Evolutionary conservation across 2,113 vertebrate genomes (phyloP), one percentile per base, ranked within the genome.

Genomic region (Phalacrocorax pelagicus): DNA sequence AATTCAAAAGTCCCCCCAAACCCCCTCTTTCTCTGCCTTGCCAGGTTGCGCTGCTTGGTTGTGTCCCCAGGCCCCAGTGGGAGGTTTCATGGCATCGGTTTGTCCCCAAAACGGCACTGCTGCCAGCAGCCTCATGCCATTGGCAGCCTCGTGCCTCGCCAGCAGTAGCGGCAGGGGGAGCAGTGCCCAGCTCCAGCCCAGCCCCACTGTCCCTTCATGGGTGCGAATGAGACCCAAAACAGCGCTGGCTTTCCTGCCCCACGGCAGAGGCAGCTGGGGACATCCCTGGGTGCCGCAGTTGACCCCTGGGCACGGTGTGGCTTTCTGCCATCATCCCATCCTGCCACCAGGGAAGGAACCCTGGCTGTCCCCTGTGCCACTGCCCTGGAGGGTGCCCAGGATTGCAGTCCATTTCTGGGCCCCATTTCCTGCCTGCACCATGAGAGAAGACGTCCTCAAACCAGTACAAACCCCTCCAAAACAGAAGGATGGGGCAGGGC

Each of bases 181-280:
- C 0, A 0, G 47, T 67, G 57, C 38, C 67, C 62, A n/a, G 26
- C 14, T 67, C 38, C 29, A n/a, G 42, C 65, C 47, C 6, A 9
- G 42, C 10, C 14, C 47, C 11, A 3, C 22, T 47, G 55, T 13
- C 18, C 51, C 61, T 58, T 21, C 8, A 0, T 4, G 23, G 8
- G 32, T 3, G 1, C 0, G 13, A 32, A 10, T 20, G 4, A 90
- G 47, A 9, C 54, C 78, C 78, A 66, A 9, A 58, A 23, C 0
- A 1, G 49, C 5, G 3, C 5, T 2, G 2, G 7, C n/a, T 69
- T 71, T 36, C 57, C 20, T 2, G 2, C 3, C 57, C 44, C 52
- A 3, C 0, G 0, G 58, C 5, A 0, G 2, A 69, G 29, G 51
- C 46, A 44, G 20, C 1, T 0, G 0, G 21, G 58, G 17, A 34